Evolutionary conservation across 2,888 invertebrate genomes (phyloP), one percentile per base, ranked within the genome.

Genomic region (Crepidodera aurea): DNA sequence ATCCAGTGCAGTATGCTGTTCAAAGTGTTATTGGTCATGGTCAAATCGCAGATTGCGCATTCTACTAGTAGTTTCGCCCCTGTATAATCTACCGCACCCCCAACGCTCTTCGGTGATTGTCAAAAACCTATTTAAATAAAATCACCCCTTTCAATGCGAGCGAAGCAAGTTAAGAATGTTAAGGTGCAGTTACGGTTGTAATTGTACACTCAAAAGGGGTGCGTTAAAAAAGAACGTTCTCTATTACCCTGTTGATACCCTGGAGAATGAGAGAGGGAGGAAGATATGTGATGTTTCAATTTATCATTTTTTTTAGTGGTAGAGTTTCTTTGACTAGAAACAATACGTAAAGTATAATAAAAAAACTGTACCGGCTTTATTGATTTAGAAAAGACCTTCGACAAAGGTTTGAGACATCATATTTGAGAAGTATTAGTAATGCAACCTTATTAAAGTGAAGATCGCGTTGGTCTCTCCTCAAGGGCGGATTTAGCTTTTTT

Each of bases 161-260:
- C 44, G 37, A 15, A 37, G 37, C 40, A 40, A 40, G 40, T 40
- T 39, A 59, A 65, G 55, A 54, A 18, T 65, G 61, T 58, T 32
- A 34, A 61, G 64, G 64, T 61, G 64, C 59, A 57, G 64, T 54
- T 60, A 53, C 56, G 48, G 27, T 46, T 64, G 50, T 61, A 65
- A 61, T 65, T 65, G 64, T 61, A 32, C 58, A 54, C 58, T 65
- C 44, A 29, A 48, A 57, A 50, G 46, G 66, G 60, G 53, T 57
- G 40, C 32, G 56, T 51, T 51, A 6, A 58, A 59, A 32, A 40
- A 40, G 22, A 37, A 29, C 2, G n/a, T 19, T 39, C 27, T 25
- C 37, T 44, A 51, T 46, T 60, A 48, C 56, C 42, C 50, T 51
- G 60, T 66, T 54, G 63, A 66, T 66, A 66, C 62, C 60, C 66